Evolutionary conservation across 2,888 invertebrate species (phyloP), one percentile per base, ranked within the genome.

Genomic region (Cantharis flavilabris): DNA sequence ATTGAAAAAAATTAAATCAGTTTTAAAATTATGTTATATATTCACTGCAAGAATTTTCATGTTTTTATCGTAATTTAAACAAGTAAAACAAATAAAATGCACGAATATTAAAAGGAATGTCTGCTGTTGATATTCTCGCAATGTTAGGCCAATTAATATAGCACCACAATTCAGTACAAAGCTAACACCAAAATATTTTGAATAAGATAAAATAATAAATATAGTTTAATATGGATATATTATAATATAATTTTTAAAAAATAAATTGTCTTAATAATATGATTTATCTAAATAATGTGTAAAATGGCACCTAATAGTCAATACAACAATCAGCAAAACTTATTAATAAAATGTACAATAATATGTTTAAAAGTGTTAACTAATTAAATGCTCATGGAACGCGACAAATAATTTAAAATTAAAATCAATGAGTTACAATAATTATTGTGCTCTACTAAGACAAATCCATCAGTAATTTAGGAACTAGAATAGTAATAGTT

Each of bases 311-410:
- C 78, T 75, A 78, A 77, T 72, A 70, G 49, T 69, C 71, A 75
- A 64, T 77, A 75, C 26, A 72, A 74, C 71, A 69, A 71, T 71
- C 33, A 76, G 73, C 30, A 70, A 72, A 72, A 75, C 23, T 72
- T 75, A 76, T 73, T 76, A 69, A 77, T 76, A 80, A 78, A 80
- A 78, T 78, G 72, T 78, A 80, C 77, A 79, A 79, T 73, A 73
- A 76, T 71, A 69, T 70, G 63, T 70, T 75, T 71, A 72, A 76
- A 74, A 77, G 71, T 69, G 69, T 71, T 73, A 18, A 23, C 18
- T 69, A 75, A 70, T 73, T 80, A 80, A 80, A 79, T 80, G 80
- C 79, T 78, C 77, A 69, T 79, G 80, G 78, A 81, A 81, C 78
- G 79, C 75, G 71, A 78, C 28, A 76, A 73, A 65, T 64, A 75